Percentiles rank a stretch among this genome's conserved stretches.
Evolutionary conservation across 2,797 vertebrate species (phyloP).

Genomic region (Eleutherodactylus coqui): DNA sequence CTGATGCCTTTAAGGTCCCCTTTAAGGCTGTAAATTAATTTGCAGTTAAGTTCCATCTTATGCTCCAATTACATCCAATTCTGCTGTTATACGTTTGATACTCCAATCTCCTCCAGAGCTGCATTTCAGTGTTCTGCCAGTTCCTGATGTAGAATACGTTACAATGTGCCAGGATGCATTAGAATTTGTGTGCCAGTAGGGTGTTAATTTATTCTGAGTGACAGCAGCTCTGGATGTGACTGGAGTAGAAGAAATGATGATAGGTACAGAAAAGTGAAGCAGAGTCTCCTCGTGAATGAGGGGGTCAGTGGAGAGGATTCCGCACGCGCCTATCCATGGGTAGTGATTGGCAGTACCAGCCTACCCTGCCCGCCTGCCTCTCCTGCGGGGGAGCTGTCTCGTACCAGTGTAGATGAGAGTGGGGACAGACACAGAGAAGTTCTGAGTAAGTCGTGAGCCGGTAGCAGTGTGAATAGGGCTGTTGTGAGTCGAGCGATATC

Average conservation of each 20-base stretch:
- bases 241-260: neutral
- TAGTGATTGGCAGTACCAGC: constrained; percentile 75
- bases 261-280: no score
- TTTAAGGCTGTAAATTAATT: neutral
- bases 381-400: constrained; percentile 83
- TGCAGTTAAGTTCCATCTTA: neutral
- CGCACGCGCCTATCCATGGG: constrained; percentile 58
- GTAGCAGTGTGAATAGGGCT: constrained; percentile 98
- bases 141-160: neutral
- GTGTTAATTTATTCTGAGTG: no score
- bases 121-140: neutral
- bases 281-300: neutral
- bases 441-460: constrained; percentile 97
- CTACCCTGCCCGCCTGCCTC: constrained; percentile 83
- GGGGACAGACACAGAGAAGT: constrained; percentile 99
- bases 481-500: constrained; percentile 99
- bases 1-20: no score
- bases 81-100: neutral
- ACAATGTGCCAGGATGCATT: neutral
- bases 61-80: neutral
- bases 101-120: neutral
- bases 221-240: neutral
- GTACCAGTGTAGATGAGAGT: constrained; percentile 99
- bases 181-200: neutral
- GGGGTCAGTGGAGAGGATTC: constrained; percentile 74